Evolutionary conservation across 2,888 invertebrate genomes (phyloP).

Genomic region (Lasioglossum villosulum): DNA sequence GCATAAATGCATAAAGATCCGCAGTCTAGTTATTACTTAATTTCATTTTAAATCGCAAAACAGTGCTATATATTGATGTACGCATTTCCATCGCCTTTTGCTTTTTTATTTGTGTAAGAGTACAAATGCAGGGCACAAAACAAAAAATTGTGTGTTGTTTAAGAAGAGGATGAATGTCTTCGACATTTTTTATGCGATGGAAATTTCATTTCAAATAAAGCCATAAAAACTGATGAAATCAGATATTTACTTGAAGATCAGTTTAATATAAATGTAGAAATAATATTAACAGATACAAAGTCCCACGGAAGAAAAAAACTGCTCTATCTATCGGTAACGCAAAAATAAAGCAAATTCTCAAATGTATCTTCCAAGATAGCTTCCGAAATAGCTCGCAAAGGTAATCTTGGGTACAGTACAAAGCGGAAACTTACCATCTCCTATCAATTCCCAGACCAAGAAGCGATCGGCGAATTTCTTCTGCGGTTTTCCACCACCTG

Average conservation of each 20-base stretch:
- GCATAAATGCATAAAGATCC: too few species aligned
- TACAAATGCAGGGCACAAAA: too few species aligned
- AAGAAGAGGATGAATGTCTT: too few species aligned
- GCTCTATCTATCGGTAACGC: background rate
- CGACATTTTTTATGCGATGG: too few species aligned
- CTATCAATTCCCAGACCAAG: background rate
- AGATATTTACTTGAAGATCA: background rate
- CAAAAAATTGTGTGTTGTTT: too few species aligned
- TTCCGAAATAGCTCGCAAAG: background rate
- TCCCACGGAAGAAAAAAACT: background rate
- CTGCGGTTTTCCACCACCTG: constrained; percentile 3
- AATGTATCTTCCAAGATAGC: background rate
- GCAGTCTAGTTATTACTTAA: too few species aligned
- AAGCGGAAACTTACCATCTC: background rate
- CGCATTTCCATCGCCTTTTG: too few species aligned
- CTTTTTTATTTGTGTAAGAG: too few species aligned
- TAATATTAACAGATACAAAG: background rate
- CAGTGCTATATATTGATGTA: too few species aligned
- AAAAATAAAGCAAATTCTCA: background rate
- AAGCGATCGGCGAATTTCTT: background rate
- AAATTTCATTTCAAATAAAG: too few species aligned
- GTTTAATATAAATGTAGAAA: background rate
- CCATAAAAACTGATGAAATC: background rate
- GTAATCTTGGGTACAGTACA: background rate
- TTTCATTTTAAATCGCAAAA: too few species aligned